These are phyloP conservation scores for Parauchenoglanis punctatus DNA, from an alignment of 2,797 vertebrate genomes.

Conservation along the genomic window DNA sequence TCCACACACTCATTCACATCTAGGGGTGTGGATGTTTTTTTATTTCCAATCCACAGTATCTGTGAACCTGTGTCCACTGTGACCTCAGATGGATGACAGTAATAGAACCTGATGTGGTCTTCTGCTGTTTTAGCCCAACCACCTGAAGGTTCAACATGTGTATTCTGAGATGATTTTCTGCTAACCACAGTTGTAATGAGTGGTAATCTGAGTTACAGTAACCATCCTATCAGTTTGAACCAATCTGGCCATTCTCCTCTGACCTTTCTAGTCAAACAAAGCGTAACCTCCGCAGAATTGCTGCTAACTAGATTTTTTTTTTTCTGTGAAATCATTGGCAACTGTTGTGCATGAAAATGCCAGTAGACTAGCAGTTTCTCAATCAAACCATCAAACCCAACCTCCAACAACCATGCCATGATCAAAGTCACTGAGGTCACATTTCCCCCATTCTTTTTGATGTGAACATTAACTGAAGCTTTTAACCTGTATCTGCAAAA, in stretches of 20 bases:
- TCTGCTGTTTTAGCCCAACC: too few relatives aligned
- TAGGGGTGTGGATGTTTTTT: too few relatives aligned
- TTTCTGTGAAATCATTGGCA: not conserved
- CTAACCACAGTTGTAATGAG: not conserved
- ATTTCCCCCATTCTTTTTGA: not conserved
- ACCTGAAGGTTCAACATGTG: not conserved
- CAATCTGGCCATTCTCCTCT: not conserved
- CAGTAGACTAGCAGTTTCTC: not conserved
- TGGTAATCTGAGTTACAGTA: not conserved
- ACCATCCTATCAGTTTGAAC: not conserved
- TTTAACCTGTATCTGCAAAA: not conserved
- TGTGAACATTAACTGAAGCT: not conserved
- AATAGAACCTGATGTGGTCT: too few relatives aligned
- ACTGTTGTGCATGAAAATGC: not conserved
- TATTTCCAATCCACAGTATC: too few relatives aligned
- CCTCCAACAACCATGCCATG: not conserved
- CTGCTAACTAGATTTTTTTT: not conserved
- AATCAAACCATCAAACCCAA: not conserved
- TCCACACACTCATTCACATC: too few relatives aligned
- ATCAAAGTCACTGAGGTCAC: not conserved
- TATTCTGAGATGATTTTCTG: not conserved
- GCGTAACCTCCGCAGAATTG: not conserved
- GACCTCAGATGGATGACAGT: too few relatives aligned
- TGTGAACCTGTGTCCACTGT: too few relatives aligned
- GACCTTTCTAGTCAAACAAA: not conserved